Base-by-base conservation (phyloP, 2,797 vertebrate species). In the Hylomyscus alleni region DNA sequence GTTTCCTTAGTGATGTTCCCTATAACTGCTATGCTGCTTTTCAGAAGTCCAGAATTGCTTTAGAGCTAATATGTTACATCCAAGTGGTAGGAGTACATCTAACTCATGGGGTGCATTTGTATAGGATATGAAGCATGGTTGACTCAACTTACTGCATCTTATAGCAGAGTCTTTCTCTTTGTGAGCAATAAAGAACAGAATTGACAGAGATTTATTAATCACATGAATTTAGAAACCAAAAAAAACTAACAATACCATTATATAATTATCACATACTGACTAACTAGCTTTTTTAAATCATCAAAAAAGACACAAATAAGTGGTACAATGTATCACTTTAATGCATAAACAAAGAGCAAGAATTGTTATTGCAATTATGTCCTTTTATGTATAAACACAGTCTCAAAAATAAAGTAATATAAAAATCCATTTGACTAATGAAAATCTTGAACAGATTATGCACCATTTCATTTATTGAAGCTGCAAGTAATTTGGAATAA, bases 41-140 rank as follows among this genome's bases (percentile, higher is more conserved):
- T 95, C 83, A 96, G 90, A 89, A 94, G 89, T 96, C 82, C 31
- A 91, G 40, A 76, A n/a, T 10, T 85, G 77, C 65, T 90, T 94
- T 1, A 47, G 77, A 73, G 37, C 40, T 69, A 90, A 40, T 81
- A 50, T 90, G 98, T 3, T 93, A n/a, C 85, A 97, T 86, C 37
- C 92, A 95, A 87, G 97, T 97, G 89, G 97, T 95, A 34, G 62
- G 29, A 97, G 44, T 93, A 67, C 67, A 96, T 81, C 81, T 5
- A 96, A 94, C 58, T 93, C 80, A 86, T 72, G 92, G 65, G 34
- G 34, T 96, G 95, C 93, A 93, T 94, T 96, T 97, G 26, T 97
- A 31, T 58, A 95, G 52, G n/a, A 92, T 92, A 97, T 98, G 97
- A 97, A 97, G 22, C 85, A 90, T 77, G 98, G 93, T n/a, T 97